Evolutionary conservation across 2,113 vertebrate genomes (phyloP).

Genomic region (Sinocyclocheilus anophthalmus): DNA sequence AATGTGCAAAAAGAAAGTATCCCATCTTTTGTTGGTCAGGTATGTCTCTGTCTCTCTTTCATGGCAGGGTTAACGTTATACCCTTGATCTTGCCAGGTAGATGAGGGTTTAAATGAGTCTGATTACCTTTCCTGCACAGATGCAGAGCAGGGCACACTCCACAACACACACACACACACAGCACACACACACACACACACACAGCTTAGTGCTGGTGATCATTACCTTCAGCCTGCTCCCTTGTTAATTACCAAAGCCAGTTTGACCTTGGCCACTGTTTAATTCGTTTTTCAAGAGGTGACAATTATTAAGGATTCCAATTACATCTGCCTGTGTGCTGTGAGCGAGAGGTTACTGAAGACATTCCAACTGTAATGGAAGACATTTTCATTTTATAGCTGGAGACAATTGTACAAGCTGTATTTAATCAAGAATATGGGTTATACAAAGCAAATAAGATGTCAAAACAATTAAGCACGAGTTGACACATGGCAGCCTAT

Average conservation of each 20-base stretch:
- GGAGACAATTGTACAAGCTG: conserved; percentile 21
- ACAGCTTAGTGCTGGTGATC: conserved; percentile 80
- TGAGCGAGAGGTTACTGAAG: conserved; percentile 35
- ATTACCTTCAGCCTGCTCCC: conserved; percentile 88
- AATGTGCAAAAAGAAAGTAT: too few species aligned
- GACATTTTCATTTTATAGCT: conserved; percentile 22
- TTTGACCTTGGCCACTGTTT: conserved; percentile 86
- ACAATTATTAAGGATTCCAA: conserved; percentile 68
- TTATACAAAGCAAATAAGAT: conserved; percentile 11
- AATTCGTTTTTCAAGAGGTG: conserved; percentile 88
- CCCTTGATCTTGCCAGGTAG: conserved; percentile 33
- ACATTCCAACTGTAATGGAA: conserved; percentile 9
- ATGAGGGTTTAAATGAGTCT: conserved; percentile 44
- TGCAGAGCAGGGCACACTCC: background rate
- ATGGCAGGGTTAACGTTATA: conserved; percentile 33
- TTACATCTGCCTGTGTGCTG: conserved; percentile 57
- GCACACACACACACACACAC: background rate
- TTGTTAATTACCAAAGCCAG: conserved; percentile 88
- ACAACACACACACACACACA: background rate
- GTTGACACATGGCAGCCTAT: background rate
- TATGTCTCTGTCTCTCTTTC: background rate
- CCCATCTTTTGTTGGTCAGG: background rate
- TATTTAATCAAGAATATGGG: background rate
- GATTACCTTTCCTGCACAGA: conserved; percentile 36
- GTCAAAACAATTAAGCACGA: conserved; percentile 4